A percentile compares a stretch with the other conserved stretches of the same genome.
Evolutionary conservation across 2,113 vertebrate genomes (phyloP).

Genomic region (Oryzias curvinotus): DNA sequence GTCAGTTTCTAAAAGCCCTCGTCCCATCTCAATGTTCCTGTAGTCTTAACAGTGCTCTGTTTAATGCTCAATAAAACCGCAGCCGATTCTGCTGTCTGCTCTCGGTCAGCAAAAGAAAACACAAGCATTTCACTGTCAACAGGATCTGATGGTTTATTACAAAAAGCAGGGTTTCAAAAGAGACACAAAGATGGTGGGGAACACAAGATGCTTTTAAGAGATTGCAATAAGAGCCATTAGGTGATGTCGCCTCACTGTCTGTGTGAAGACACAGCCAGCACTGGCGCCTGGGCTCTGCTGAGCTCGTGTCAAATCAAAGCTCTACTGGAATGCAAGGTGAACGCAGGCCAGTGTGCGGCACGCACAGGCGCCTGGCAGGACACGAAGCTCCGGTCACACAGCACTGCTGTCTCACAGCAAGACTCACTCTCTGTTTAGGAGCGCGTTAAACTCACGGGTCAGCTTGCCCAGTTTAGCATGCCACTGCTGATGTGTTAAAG

Average conservation of each 20-base stretch:
- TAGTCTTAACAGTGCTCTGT: slow-evolving; percentile 52
- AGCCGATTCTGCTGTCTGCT: slow-evolving; percentile 45
- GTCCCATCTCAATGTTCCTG: slow-evolving; percentile 49
- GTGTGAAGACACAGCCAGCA: slow-evolving; percentile 83
- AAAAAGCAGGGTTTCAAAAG: slow-evolving; percentile 51
- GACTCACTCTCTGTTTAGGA: slow-evolving; percentile 27
- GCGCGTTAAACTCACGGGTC: slow-evolving; percentile 26
- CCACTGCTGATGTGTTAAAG: slow-evolving; percentile 17
- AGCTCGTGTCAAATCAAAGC: slow-evolving; percentile 87
- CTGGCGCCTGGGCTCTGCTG: slow-evolving; percentile 81
- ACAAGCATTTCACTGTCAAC: slow-evolving; percentile 22
- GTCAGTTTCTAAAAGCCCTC: slow-evolving; percentile 16
- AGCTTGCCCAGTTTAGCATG: slow-evolving; percentile 24
- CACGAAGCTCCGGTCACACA: slow-evolving; percentile 24
- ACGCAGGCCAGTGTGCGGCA: slow-evolving; percentile 44
- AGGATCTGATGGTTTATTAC: slow-evolving; percentile 40
- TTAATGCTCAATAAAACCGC: slow-evolving; percentile 67
- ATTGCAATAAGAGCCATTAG: slow-evolving; percentile 92
- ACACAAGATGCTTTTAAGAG: slow-evolving; percentile 92
- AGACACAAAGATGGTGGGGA: slow-evolving; percentile 84
- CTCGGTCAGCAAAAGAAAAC: slow-evolving; percentile 35
- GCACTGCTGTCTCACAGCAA: slow-evolving; percentile 14
- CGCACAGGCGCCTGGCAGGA: slow-evolving; percentile 27
- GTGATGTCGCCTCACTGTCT: slow-evolving; percentile 88
- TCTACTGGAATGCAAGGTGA: slow-evolving; percentile 74